phyloP scores from a whole-genome alignment of 2,888 invertebrate species.

The Thereva unica region DNA sequence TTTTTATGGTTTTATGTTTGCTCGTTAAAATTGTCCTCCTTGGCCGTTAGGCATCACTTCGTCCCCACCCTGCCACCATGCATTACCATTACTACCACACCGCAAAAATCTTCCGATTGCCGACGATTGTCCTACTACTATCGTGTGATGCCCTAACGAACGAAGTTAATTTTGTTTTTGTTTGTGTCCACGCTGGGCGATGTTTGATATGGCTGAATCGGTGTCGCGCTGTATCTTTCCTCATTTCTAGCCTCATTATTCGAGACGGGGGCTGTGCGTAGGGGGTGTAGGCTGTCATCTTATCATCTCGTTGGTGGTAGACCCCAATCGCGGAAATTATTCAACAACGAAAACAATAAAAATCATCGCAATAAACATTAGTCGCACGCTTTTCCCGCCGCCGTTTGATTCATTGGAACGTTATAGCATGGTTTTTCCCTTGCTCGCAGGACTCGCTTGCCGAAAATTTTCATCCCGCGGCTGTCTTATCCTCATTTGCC shows the following conservation, averaged over 20 bases:
- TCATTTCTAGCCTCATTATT: too few relatives aligned
- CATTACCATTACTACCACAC: not conserved
- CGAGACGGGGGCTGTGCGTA: too few relatives aligned
- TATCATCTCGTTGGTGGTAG: conserved; percentile 14
- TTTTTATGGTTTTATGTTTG: conserved; percentile 23
- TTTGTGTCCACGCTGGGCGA: too few relatives aligned
- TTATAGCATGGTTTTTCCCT: not conserved
- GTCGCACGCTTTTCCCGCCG: conserved; percentile 29
- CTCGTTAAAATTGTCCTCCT: conserved; percentile 27
- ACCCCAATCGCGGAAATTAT: conserved; percentile 22
- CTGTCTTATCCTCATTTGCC: conserved; percentile 1
- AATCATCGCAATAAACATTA: conserved; percentile 33
- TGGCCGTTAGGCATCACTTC: conserved; percentile 17
- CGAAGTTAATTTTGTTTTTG: too few relatives aligned
- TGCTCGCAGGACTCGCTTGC: too few relatives aligned
- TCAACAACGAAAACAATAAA: conserved; percentile 26
- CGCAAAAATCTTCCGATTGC: too few relatives aligned
- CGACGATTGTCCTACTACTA: too few relatives aligned
- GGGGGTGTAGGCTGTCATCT: conserved; percentile 17
- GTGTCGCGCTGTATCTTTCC: too few relatives aligned
- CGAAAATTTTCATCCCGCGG: too few relatives aligned
- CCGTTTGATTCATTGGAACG: conserved; percentile 27
- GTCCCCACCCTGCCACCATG: not conserved
- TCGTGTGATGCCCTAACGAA: too few relatives aligned
- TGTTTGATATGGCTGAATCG: too few relatives aligned